Evolutionary conservation across 2,113 vertebrate species (phyloP), one percentile per base, ranked within the genome.

Genomic region (Podiceps cristatus): DNA sequence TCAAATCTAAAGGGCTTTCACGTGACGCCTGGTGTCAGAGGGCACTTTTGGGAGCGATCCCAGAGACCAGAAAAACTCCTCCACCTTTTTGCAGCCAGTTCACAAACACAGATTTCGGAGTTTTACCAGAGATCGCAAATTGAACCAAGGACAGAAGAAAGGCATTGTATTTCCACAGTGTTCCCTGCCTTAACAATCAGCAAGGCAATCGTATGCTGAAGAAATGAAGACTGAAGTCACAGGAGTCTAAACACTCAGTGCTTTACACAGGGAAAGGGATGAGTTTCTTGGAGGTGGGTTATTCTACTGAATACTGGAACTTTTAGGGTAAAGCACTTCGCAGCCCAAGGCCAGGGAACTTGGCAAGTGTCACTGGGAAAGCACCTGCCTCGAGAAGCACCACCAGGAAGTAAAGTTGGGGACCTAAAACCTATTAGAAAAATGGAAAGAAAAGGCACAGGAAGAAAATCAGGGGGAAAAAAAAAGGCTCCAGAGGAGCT

Each of bases 381-480:
- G 59, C 31, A 71, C 58, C 63, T 24, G 40, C 31, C 40, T 63
- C 7, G 59, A 49, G 78, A 84, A 75, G 56, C 88, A 94, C 63
- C 81, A 55, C 16, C 15, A 74, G 0, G 14, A 85, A 78, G 60
- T 37, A 40, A 74, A 33, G 8, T 3, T 40, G 6, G 10, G n/a
- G 45, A 75, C 11, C 8, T 67, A 68, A 66, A 91, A 60, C 18
- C 31, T 67, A 22, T 14, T 11, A 79, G 37, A 82, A 90, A 93
- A 92, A 62, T 7, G 4, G 33, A 44, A 73, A 69, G 37, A n/a
- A 80, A 86, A 91, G 62, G 73, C 56, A 67, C 27, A 29, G 31
- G 44, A 84, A 7, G 37, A 72, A 64, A 78, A 78, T 0, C 0
- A 1, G 56, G 5, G 10, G 5, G 2, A 8, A 8, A 10, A 11